Evolutionary conservation across 2,797 vertebrate species (phyloP), one percentile per base, ranked within the genome.

Genomic region (Sebastes cheni): DNA sequence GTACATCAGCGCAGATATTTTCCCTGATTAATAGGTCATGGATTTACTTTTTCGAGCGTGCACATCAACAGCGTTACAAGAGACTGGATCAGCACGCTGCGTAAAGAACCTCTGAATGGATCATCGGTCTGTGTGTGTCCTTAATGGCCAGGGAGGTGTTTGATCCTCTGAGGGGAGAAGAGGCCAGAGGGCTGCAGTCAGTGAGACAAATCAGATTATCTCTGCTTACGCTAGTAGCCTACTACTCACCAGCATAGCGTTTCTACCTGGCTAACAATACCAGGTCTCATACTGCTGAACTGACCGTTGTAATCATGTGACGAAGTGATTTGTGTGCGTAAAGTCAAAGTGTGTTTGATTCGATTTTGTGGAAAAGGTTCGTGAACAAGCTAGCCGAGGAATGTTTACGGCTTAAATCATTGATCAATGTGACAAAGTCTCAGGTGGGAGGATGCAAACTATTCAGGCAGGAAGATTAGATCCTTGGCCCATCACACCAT

Each of bases 71-170:
- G 75, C 29, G 22, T 85, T 75, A 78, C 22, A 67, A 75, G 67
- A 84, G 74, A 77, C 61, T 76, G 85, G 85, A 88, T 91, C 84
- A 83, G 86, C 64, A 46, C 29, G 76, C 52, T 46, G 32, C 78
- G 74, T 84, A 82, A 65, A 82, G 84, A 89, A 71, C 72, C 81
- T 69, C 72, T 85, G 80, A 86, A 87, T 89, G 85, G 82, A 88
- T 90, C 84, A 83, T 84, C 79, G 50, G 83, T 75, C 66, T 86
- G 80, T 80, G 85, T 87, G 91, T 88, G 78, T 89, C 81, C 58
- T 85, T 80, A 84, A 88, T 78, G 67, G 69, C 52, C 69, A 50
- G 65, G 70, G 90, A 95, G 94, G 95, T 96, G 96, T 97, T 96
- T 96, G 96, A 98, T 92, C 85, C 86, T 80, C 78, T 56, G 55